phyloP scores from a whole-genome alignment of 2,113 vertebrate species.

The Lonchura striata region DNA sequence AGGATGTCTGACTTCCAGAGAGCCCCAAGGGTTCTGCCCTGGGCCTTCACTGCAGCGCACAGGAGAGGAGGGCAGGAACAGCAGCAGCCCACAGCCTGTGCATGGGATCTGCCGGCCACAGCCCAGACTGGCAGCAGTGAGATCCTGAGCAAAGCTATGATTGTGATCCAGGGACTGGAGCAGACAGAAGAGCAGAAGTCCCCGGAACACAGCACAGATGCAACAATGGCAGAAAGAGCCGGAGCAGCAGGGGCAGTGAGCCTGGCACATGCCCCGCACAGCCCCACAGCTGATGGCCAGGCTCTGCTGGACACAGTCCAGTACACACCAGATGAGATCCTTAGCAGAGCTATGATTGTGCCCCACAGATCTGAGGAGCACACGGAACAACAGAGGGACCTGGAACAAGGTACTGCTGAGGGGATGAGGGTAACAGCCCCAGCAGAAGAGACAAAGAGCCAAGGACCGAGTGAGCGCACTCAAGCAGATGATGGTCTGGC shows the following conservation, averaged over 20 bases:
- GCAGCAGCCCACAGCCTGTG: too few relatives aligned
- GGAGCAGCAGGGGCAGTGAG: background rate
- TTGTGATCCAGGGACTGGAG: background rate
- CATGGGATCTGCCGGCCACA: too few relatives aligned
- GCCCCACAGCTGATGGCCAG: background rate
- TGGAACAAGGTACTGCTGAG: background rate
- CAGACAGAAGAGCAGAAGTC: background rate
- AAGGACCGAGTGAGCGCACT: accelerated
- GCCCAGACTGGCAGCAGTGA: too few relatives aligned
- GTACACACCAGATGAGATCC: too few relatives aligned
- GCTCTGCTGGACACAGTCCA: background rate
- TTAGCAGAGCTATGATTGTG: background rate
- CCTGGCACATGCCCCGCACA: accelerated
- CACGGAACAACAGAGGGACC: background rate
- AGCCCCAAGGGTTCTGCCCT: too few relatives aligned
- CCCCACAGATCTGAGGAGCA: background rate
- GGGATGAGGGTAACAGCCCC: background rate
- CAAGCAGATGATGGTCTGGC: accelerated
- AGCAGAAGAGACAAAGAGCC: too few relatives aligned
- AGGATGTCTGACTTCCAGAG: too few relatives aligned
- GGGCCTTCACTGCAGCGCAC: too few relatives aligned
- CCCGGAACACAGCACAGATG: too few relatives aligned
- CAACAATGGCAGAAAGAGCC: background rate
- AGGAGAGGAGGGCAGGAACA: too few relatives aligned
- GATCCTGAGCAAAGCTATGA: too few relatives aligned